Percentiles rank a stretch among this genome's conserved stretches.
phyloP scores from a whole-genome alignment of 2,888 invertebrate species.

The Salpingus planirostris region DNA sequence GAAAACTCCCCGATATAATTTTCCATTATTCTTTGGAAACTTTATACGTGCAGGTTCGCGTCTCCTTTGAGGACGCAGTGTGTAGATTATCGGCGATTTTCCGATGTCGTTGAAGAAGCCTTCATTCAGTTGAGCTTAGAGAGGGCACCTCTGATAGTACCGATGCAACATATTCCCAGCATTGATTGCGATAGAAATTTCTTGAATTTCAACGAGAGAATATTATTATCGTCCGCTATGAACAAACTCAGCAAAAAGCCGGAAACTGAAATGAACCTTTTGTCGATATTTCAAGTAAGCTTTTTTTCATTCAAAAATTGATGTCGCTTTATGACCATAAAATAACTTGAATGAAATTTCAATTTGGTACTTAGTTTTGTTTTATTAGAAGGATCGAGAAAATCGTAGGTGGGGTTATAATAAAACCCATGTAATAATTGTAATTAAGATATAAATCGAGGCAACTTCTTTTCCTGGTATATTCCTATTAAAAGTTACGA shows the following conservation, averaged over 20 bases:
- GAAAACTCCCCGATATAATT: no score
- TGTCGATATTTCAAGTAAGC: conserved; percentile 55
- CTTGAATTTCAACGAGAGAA: conserved; percentile 67
- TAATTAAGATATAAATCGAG: background rate
- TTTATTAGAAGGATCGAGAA: no score
- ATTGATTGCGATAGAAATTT: conserved; percentile 54
- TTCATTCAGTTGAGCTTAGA: conserved; percentile 57
- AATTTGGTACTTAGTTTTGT: no score
- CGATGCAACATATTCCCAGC: conserved; percentile 61
- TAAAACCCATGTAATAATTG: no score
- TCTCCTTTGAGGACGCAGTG: conserved; percentile 51
- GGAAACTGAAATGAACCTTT: conserved; percentile 59
- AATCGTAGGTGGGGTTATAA: no score
- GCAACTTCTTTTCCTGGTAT: conserved; percentile 16
- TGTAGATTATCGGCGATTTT: conserved; percentile 62
- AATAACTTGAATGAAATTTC: no score
- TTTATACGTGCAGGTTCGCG: conserved; percentile 48
- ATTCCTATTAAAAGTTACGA: conserved; percentile 28
- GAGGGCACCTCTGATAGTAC: conserved; percentile 58
- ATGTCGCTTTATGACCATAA: no score
- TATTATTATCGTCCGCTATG: conserved; percentile 53
- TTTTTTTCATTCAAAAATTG: no score
- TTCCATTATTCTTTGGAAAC: conserved; percentile 1
- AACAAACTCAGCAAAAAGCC: conserved; percentile 58
- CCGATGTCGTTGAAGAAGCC: conserved; percentile 58